Evolutionary conservation across 2,888 invertebrate genomes (phyloP).

Genomic region (Caenorhabditis afra): DNA sequence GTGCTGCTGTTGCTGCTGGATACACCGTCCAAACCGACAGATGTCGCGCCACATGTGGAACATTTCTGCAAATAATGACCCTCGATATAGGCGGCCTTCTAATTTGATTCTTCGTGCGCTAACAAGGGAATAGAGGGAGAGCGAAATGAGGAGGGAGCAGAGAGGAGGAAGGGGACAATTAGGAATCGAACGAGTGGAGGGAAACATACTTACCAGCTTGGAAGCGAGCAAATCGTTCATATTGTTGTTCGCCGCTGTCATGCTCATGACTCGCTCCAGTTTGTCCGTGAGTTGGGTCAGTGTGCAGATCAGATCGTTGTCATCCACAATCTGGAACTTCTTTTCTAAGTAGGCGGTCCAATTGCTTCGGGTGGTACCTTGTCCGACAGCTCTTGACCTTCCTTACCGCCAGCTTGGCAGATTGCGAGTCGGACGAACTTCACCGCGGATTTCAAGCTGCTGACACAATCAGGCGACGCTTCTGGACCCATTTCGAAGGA

Average conservation of each 20-base stretch:
- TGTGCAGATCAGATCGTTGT: slow-evolving; percentile 21
- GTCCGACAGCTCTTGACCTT: too few species aligned
- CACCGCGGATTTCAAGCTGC: background rate
- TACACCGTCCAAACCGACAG: slow-evolving; percentile 37
- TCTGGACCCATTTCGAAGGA: slow-evolving; percentile 41
- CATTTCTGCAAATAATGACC: slow-evolving; percentile 44
- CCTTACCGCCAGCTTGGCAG: too few species aligned
- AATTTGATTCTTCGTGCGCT: slow-evolving; percentile 28
- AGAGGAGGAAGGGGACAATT: background rate
- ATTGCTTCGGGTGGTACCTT: too few species aligned
- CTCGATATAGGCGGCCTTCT: background rate
- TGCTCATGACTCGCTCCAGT: slow-evolving; percentile 28
- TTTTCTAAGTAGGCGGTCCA: too few species aligned
- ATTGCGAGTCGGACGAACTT: background rate
- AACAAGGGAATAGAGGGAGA: background rate
- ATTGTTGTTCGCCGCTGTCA: slow-evolving; percentile 22
- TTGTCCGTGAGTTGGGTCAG: slow-evolving; percentile 33
- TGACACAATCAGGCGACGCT: slow-evolving; percentile 13
- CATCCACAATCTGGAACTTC: background rate
- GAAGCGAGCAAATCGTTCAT: slow-evolving; percentile 32
- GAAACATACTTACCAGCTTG: slow-evolving; percentile 43
- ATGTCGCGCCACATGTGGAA: slow-evolving; percentile 51
- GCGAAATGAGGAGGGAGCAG: background rate
- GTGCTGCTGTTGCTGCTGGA: slow-evolving; percentile 27
- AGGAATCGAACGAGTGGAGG: background rate